Conservation (phyloP, 1,140 invertebrate genomes). For the Trypoxylus dichotomus region DNA sequence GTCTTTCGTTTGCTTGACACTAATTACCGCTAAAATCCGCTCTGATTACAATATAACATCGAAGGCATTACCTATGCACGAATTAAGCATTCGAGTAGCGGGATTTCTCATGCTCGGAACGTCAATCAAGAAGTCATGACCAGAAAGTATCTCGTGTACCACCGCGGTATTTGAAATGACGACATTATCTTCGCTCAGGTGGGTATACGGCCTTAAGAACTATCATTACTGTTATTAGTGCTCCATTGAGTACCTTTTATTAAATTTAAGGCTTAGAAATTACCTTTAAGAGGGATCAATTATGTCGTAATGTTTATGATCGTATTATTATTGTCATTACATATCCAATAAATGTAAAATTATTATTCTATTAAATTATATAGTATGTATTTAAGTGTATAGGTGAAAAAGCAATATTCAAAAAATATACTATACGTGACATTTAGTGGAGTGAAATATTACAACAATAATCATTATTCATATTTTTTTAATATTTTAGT, state of each 20-base stretch:
- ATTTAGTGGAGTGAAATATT: no score
- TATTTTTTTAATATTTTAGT: no score
- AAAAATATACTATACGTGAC: no score
- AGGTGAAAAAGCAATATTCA: no score
- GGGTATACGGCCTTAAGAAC: background rate
- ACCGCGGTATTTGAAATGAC: background rate
- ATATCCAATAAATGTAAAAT: no score
- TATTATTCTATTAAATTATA: no score
- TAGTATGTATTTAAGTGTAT: no score
- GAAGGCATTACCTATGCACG: background rate
- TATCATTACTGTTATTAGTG: background rate
- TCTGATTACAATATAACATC: no score
- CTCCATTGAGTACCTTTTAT: background rate
- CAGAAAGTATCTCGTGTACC: background rate
- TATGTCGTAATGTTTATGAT: background rate
- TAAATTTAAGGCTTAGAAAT: background rate
- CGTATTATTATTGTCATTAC: background rate
- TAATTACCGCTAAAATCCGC: no score
- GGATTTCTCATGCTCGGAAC: background rate
- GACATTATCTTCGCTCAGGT: background rate
- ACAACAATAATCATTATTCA: no score
- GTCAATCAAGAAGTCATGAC: conserved; percentile 10
- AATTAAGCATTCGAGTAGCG: background rate
- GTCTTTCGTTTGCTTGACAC: no score
- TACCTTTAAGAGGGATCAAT: background rate